Evolutionary conservation across 2,888 invertebrate genomes (phyloP), one percentile per base, ranked within the genome.

Genomic region (Crioceris asparagi): DNA sequence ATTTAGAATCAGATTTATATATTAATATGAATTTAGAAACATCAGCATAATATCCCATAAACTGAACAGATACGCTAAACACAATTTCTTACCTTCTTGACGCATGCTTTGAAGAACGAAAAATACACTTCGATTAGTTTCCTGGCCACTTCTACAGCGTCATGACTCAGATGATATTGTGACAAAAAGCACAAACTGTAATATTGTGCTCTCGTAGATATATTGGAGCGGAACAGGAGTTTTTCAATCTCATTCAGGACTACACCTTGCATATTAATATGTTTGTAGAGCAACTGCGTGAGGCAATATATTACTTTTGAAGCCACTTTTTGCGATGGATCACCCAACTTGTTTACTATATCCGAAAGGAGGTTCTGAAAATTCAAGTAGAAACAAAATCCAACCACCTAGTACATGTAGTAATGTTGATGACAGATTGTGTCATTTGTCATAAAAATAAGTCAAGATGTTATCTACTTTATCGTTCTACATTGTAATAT

Each of bases 331-430:
- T 80, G 77, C 7, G 77, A 75, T 0, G 96, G 94, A 68, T 98
- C 97, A 8, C 97, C 97, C 7, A 98, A 69, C 63, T 98, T 97
- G 62, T 98, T 97, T 2, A 94, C 82, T 31, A 98, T 65, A 57
- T 83, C 74, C 0, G 77, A 70, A 2, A 97, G 64, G 4, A 98
- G 65, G 57, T 77, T 75, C 72, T 83, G 59, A 31, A 47, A 43
- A 30, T 4, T 5, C 10, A 14, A 10, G 14, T 10, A 10, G n/a
- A n/a, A n/a, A n/a, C n/a, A n/a, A n/a, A n/a, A n/a, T n/a, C n/a
- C n/a, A n/a, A n/a, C n/a, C n/a, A n/a, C n/a, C n/a, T n/a, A n/a
- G n/a, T n/a, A n/a, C n/a, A n/a, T n/a, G n/a, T n/a, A n/a, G n/a
- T n/a, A n/a, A n/a, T n/a, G n/a, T n/a, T n/a, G n/a, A n/a, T n/a